A percentile compares a stretch with the other conserved stretches of the same genome.
Conservation (phyloP, 2,888 invertebrate genomes). For the Invenusta paracnida region DNA sequence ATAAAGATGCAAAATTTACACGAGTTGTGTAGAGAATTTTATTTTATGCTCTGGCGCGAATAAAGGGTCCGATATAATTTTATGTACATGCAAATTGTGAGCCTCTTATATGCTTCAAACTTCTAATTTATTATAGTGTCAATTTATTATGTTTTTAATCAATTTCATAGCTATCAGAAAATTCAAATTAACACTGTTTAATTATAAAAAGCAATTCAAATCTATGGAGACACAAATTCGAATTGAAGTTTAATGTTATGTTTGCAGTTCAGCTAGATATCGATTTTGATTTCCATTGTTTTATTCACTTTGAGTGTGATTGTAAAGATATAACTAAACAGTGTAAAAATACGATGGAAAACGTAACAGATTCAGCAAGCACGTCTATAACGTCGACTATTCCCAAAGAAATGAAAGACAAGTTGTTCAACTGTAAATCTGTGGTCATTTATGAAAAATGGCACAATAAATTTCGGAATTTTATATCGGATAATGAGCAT, state of each 20-base stretch:
- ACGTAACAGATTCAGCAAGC: neutral
- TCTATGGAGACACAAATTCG: neutral
- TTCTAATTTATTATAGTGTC: slow-evolving; percentile 8
- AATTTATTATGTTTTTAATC: slow-evolving; percentile 17
- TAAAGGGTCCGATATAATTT: slow-evolving; percentile 26
- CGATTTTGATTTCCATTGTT: neutral
- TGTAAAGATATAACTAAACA: neutral
- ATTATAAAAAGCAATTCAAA: slow-evolving; percentile 23
- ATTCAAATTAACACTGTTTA: slow-evolving; percentile 29
- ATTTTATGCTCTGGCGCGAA: slow-evolving; percentile 26
- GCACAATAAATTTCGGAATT: neutral
- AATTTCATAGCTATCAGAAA: slow-evolving; percentile 24
- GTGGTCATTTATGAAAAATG: neutral
- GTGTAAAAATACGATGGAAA: neutral
- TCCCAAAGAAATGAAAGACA: neutral
- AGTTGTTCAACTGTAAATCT: neutral
- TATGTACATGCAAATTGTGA: slow-evolving; percentile 29
- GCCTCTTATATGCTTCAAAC: slow-evolving; percentile 29
- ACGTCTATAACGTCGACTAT: too few relatives aligned
- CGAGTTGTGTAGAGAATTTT: slow-evolving; percentile 29
- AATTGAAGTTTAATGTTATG: neutral
- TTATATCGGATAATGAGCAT: neutral
- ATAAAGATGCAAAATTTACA: slow-evolving; percentile 23
- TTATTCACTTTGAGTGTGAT: neutral
- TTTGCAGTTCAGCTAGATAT: neutral